Percentiles rank a stretch among this genome's conserved stretches.
These are phyloP conservation scores for Vesta saturnalis DNA, from an alignment of 2,888 invertebrate genomes.

Conservation along the genomic window DNA sequence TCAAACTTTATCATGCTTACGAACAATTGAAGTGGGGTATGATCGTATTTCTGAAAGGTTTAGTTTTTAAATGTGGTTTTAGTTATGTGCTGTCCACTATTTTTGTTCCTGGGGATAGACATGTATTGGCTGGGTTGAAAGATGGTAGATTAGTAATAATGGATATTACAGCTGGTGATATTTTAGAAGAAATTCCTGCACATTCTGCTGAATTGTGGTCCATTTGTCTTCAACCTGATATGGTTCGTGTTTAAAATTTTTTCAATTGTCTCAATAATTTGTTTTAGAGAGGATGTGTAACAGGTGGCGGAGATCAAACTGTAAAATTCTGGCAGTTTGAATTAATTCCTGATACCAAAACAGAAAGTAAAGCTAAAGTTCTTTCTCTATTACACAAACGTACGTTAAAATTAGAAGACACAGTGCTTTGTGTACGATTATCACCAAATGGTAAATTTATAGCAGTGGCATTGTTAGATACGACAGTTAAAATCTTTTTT, in stretches of 20 bases:
- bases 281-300: conserved; percentile 77
- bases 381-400: conserved; percentile 81
- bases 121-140: conserved; percentile 88
- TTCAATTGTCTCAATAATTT: conserved; percentile 33
- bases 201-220: conserved; percentile 81
- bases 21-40: conserved; percentile 66
- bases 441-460: conserved; percentile 89
- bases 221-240: conserved; percentile 81
- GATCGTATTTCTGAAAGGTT: background rate
- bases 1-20: conserved; percentile 70
- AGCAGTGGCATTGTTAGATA: conserved; percentile 90
- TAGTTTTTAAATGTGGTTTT: conserved; percentile 32
- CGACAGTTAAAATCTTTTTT: conserved; percentile 95
- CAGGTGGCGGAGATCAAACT: conserved; percentile 89
- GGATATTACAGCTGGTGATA: conserved; percentile 83
- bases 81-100: conserved; percentile 76
- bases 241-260: conserved; percentile 63
- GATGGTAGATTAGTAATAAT: conserved; percentile 84
- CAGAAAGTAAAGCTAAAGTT: conserved; percentile 73
- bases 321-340: conserved; percentile 97
- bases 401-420: conserved; percentile 88
- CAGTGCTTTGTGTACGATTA: conserved; percentile 82
- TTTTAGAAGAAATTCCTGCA: conserved; percentile 85
- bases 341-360: conserved; percentile 74
- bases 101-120: conserved; percentile 92